Conservation (phyloP, 2,888 invertebrate genomes). For the Pasiphila rectangulata region DNA sequence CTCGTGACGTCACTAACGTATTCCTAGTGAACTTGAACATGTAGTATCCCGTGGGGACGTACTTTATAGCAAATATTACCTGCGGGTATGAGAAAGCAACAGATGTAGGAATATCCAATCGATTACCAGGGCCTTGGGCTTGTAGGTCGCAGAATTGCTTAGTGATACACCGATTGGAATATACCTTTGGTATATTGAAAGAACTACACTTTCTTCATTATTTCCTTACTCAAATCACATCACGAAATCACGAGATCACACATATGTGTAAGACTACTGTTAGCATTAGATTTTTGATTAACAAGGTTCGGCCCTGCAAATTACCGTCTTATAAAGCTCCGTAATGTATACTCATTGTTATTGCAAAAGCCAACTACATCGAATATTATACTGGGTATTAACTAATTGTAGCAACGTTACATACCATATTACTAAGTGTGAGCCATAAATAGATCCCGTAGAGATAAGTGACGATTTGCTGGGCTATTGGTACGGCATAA, state of each 20-base stretch:
- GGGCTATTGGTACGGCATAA: slow-evolving; percentile 46
- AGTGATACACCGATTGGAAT: no score
- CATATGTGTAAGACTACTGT: not conserved
- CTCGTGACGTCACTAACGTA: slow-evolving; percentile 50
- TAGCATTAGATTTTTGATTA: not conserved
- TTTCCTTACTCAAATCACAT: no score
- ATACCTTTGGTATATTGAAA: no score
- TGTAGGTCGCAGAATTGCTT: not conserved
- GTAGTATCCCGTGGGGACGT: slow-evolving; percentile 57
- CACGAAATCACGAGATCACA: not conserved
- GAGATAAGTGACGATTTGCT: slow-evolving; percentile 44
- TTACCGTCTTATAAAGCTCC: not conserved
- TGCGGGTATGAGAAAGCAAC: slow-evolving; percentile 33
- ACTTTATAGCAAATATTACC: slow-evolving; percentile 58
- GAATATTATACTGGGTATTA: no score
- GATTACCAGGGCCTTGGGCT: not conserved
- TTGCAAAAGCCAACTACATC: no score
- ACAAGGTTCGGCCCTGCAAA: not conserved
- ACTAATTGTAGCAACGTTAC: no score
- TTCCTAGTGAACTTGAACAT: slow-evolving; percentile 54
- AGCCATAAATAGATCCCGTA: slow-evolving; percentile 51
- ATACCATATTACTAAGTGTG: slow-evolving; percentile 54
- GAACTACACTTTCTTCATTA: no score
- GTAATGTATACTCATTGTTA: no score
- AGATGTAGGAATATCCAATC: slow-evolving; percentile 18